phyloP scores from a whole-genome alignment of 37 sponge, comb jelly and placozoan species.

The Petrosia ficiformis region DNA sequence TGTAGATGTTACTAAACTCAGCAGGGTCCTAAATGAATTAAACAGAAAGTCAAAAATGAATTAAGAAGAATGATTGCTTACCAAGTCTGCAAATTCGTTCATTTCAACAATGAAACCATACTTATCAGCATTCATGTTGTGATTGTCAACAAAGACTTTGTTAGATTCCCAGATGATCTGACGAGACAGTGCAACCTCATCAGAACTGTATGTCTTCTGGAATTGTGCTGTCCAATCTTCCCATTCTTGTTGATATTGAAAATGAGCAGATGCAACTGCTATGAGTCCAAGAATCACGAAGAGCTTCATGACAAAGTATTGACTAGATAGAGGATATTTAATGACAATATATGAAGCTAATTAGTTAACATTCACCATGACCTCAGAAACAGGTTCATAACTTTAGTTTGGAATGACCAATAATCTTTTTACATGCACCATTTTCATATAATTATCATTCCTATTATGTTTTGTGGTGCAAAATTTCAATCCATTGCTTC shows the following conservation, averaged over 20 bases:
- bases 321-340: too few species aligned
- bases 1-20: constrained; percentile 65
- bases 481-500: too few species aligned
- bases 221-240: constrained; percentile 48
- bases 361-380: too few species aligned
- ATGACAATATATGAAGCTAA: too few species aligned
- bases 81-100: constrained; percentile 76
- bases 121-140: constrained; percentile 55
- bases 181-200: constrained; percentile 34
- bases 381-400: too few species aligned
- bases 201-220: constrained; percentile 30
- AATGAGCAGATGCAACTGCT: constrained; percentile 12
- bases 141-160: constrained; percentile 64
- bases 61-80: not conserved
- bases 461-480: too few species aligned
- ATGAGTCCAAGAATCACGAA: not conserved
- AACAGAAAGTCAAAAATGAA: not conserved
- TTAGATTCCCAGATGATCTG: constrained; percentile 54
- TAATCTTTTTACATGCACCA: too few species aligned
- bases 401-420: too few species aligned
- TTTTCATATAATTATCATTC: too few species aligned
- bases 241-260: constrained; percentile 64
- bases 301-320: too few species aligned
- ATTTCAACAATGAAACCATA: constrained; percentile 64
- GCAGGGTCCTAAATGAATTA: constrained; percentile 16